Evolutionary conservation across 2,888 invertebrate genomes (phyloP).

Genomic region (Galerucella pusilla): DNA sequence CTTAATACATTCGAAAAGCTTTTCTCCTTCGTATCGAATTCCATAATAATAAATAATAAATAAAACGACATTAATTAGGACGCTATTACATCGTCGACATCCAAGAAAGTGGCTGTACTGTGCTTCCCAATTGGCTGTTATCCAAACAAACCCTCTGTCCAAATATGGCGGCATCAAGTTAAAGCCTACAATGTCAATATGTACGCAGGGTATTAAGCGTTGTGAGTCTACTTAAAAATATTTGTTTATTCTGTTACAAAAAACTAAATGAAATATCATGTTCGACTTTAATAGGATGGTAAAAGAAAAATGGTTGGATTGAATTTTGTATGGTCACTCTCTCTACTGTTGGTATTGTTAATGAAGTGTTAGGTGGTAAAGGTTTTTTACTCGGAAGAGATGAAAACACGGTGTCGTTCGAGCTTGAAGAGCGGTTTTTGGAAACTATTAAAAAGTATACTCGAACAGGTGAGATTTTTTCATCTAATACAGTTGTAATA

Average conservation of each 20-base stretch:
- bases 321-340: constrained; percentile 33
- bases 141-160: constrained; percentile 56
- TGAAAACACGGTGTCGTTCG: neutral
- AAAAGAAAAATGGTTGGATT: constrained; percentile 35
- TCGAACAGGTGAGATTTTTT: too few species aligned
- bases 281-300: constrained; percentile 44
- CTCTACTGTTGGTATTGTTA: constrained; percentile 36
- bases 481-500: too few species aligned
- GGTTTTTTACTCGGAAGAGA: constrained; percentile 22
- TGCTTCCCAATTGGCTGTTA: constrained; percentile 58
- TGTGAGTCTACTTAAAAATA: constrained; percentile 56
- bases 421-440: neutral
- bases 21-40: neutral
- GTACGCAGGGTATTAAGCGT: constrained; percentile 61
- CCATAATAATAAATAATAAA: neutral
- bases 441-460: too few species aligned
- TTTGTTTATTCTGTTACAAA: constrained; percentile 56
- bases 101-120: constrained; percentile 31
- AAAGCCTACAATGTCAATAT: constrained; percentile 61
- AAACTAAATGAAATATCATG: constrained; percentile 59
- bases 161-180: constrained; percentile 59
- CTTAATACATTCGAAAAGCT: neutral
- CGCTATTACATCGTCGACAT: constrained; percentile 4
- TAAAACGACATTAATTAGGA: neutral
- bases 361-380: constrained; percentile 34